phyloP scores from a whole-genome alignment of 2,797 vertebrate genomes.

The Tolypeutes matacus region DNA sequence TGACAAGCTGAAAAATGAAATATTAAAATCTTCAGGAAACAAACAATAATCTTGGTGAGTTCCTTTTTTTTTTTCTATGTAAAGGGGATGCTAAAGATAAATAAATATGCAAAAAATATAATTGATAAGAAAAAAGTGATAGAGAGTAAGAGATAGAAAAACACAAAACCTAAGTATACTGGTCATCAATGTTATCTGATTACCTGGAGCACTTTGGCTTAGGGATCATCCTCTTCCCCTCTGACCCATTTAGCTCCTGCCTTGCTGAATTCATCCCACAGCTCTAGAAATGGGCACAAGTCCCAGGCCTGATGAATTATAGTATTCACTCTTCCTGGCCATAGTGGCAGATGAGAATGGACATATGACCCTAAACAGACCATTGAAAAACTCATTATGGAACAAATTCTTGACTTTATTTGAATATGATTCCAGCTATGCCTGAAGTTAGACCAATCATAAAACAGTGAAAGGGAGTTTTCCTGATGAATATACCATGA shows the following conservation, averaged over 20 bases:
- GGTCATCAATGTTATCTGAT: not conserved
- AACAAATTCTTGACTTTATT: not conserved
- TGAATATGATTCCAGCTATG: not conserved
- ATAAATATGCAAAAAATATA: not conserved
- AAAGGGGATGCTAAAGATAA: not conserved
- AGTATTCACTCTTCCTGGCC: not conserved
- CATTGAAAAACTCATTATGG: conserved; percentile 7
- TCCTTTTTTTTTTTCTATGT: not conserved
- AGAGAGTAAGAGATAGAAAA: not conserved
- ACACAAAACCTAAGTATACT: not conserved
- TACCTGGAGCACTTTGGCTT: no score
- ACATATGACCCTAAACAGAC: not conserved
- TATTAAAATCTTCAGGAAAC: conserved; percentile 3
- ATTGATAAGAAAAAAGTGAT: not conserved
- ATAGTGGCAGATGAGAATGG: not conserved
- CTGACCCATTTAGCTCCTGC: not conserved
- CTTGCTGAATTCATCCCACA: no score
- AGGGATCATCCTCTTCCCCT: not conserved
- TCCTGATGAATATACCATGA: not conserved
- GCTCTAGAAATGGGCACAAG: not conserved
- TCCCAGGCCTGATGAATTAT: not conserved
- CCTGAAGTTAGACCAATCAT: not conserved
- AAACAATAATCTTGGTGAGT: not conserved
- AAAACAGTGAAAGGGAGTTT: not conserved
- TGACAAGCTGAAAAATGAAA: conserved; percentile 28